Evolutionary conservation across 2,113 vertebrate species (phyloP).

Genomic region (Poecile atricapillus): DNA sequence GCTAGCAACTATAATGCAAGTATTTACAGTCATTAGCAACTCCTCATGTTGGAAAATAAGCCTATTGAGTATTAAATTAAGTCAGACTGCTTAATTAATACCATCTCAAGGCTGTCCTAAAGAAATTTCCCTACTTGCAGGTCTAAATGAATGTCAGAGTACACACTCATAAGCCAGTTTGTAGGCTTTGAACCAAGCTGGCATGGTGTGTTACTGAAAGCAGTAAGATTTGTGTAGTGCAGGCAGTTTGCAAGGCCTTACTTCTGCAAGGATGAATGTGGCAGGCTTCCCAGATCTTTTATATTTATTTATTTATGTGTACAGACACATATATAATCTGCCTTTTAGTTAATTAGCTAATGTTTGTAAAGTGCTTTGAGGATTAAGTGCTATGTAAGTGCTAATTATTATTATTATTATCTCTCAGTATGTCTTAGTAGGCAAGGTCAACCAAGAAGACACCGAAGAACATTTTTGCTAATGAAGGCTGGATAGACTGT

Average conservation of each 20-base stretch:
- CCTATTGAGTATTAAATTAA: slow-evolving; percentile 46
- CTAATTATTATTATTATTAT: slow-evolving; percentile 55
- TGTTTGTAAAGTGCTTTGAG: slow-evolving; percentile 52
- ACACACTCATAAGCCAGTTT: not conserved
- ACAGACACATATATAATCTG: slow-evolving; percentile 31
- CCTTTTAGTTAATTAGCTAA: slow-evolving; percentile 59
- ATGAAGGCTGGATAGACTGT: not conserved
- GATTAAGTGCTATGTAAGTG: slow-evolving; percentile 47
- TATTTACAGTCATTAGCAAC: slow-evolving; percentile 46
- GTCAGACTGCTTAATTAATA: slow-evolving; percentile 40
- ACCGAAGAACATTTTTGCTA: not conserved
- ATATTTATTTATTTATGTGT: slow-evolving; percentile 26
- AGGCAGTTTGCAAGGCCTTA: not conserved
- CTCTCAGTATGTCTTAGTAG: not conserved
- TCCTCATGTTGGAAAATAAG: slow-evolving; percentile 33
- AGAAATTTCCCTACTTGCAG: not conserved
- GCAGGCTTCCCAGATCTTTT: slow-evolving; percentile 37
- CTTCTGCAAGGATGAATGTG: not conserved
- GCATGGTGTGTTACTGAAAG: not conserved
- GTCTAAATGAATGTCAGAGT: not conserved
- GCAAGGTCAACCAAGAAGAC: slow-evolving; percentile 34
- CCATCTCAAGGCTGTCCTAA: not conserved
- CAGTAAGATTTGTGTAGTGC: not conserved
- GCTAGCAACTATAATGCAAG: not conserved
- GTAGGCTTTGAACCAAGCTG: not conserved